Evolutionary conservation across 2,797 vertebrate genomes (phyloP).

Genomic region (Lutjanus argentimaculatus): DNA sequence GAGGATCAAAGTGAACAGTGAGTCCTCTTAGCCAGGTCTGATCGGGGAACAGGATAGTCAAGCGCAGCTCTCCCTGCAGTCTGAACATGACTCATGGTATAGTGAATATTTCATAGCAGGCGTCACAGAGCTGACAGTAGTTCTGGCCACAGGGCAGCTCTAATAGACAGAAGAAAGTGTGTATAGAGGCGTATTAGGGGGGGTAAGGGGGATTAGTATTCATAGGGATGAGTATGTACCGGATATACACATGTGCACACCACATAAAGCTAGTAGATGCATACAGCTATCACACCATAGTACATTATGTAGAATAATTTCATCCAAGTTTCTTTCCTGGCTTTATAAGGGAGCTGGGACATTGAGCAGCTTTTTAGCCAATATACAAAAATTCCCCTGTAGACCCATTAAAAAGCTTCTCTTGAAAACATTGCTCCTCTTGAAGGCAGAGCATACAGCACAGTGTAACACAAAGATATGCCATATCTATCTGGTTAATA

Average conservation of each 20-base stretch:
- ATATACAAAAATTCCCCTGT: conserved; percentile 18
- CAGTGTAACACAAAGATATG: conserved; percentile 25
- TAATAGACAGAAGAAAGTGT: conserved; percentile 61
- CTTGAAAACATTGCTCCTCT: conserved; percentile 37
- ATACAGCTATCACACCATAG: not conserved
- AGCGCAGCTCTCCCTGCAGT: conserved; percentile 60
- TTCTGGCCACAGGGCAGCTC: conserved; percentile 70
- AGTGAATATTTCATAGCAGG: conserved; percentile 81
- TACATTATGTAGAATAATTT: not conserved
- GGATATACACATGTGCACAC: conserved; percentile 14
- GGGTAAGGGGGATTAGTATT: conserved; percentile 44
- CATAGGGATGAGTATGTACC: conserved; percentile 24
- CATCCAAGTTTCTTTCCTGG: conserved; percentile 13
- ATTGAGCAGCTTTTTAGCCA: conserved; percentile 1
- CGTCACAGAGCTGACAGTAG: conserved; percentile 69
- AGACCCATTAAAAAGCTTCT: conserved; percentile 35
- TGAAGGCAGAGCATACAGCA: conserved; percentile 20
- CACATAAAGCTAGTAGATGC: conserved; percentile 7
- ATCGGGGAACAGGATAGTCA: conserved; percentile 67
- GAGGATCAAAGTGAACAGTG: conserved; percentile 74
- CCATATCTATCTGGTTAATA: conserved; percentile 59
- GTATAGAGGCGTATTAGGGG: not conserved
- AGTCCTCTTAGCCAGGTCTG: conserved; percentile 73
- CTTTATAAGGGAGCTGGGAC: conserved; percentile 21
- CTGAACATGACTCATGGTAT: conserved; percentile 73